phyloP scores from a whole-genome alignment of 2,797 vertebrate species.

The Otolemur crassicaudatus region DNA sequence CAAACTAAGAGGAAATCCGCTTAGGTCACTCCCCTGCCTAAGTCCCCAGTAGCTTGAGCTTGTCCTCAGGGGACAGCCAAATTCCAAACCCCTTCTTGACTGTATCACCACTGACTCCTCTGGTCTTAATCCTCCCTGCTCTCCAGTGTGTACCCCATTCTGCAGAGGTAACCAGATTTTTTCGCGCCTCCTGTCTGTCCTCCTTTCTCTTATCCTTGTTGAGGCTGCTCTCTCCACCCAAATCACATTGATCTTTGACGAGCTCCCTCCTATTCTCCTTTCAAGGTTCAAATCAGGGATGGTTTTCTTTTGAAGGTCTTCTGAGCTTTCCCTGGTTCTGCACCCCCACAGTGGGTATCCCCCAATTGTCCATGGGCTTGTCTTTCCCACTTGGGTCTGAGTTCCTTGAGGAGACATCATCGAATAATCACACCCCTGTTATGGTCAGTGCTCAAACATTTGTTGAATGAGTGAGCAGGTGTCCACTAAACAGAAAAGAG shows the following conservation, averaged over 20 bases:
- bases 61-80: neutral
- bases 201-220: neutral
- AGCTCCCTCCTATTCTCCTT: neutral
- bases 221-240: neutral
- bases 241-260: neutral
- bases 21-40: neutral
- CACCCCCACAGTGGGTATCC: neutral
- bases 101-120: neutral
- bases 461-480: conserved; percentile 27
- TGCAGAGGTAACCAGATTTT: accelerated
- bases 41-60: neutral
- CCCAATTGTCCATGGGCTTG: neutral
- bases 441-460: neutral
- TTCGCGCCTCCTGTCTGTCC: neutral
- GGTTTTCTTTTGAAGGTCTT: neutral
- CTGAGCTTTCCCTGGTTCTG: neutral
- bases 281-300: neutral
- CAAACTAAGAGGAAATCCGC: neutral
- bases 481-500: neutral
- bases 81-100: no score
- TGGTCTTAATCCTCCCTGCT: accelerated
- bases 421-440: neutral
- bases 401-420: neutral
- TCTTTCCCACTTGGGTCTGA: neutral
- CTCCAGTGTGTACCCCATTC: accelerated